These are phyloP conservation scores for Rhabdomys pumilio DNA, from an alignment of 2,797 vertebrate species.

Conservation along the genomic window DNA sequence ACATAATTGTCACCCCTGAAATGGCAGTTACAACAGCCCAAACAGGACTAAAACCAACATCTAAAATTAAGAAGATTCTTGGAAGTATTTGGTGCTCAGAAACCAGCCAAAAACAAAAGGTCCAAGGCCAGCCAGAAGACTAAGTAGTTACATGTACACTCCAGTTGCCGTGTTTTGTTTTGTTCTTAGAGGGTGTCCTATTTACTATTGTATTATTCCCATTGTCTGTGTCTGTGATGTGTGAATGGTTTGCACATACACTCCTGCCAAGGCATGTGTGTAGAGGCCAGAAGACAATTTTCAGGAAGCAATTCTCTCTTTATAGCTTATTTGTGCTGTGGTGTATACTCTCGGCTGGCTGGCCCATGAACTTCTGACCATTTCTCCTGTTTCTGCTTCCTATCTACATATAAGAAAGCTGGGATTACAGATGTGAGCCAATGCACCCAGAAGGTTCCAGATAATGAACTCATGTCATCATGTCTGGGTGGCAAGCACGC, in stretches of 20 bases:
- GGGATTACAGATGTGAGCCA: neutral
- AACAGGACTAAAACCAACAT: neutral
- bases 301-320: neutral
- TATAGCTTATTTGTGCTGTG: neutral
- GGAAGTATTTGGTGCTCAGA: neutral
- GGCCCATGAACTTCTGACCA: neutral
- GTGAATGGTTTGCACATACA: neutral
- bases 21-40: neutral
- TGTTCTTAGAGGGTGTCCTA: neutral
- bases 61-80: constrained; percentile 15
- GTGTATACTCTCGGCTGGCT: neutral
- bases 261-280: neutral
- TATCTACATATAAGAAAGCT: neutral
- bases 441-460: neutral
- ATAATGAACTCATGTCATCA: neutral
- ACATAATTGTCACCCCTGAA: neutral
- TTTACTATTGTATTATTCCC: neutral
- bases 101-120: neutral
- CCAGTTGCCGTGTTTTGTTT: neutral
- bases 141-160: neutral
- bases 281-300: neutral
- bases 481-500: neutral
- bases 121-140: neutral
- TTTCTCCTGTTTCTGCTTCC: neutral
- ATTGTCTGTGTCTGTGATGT: neutral